Conservation (phyloP, 2,113 vertebrate genomes). For the Dicaeum eximium region DNA sequence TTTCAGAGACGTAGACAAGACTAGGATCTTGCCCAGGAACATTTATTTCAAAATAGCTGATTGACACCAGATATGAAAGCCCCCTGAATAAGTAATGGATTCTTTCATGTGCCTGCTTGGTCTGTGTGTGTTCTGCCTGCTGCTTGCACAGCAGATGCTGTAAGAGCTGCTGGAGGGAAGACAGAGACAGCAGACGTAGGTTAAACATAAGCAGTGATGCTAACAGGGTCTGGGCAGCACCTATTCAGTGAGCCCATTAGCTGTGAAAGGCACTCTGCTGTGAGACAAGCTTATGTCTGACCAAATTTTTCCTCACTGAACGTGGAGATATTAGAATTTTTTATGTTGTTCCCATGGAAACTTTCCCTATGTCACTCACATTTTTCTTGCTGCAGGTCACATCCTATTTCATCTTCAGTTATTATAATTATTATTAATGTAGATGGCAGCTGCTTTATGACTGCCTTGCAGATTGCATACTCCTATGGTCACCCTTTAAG, state of each 20-base stretch:
- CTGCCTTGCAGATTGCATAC: background rate
- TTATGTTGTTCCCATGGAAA: constrained; percentile 30
- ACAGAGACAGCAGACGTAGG: background rate
- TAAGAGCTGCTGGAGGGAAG: background rate
- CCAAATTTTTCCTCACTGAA: background rate
- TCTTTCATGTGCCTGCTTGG: background rate
- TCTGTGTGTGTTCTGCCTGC: background rate
- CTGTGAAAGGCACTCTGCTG: background rate
- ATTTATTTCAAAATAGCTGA: background rate
- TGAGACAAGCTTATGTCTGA: background rate
- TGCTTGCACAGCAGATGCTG: background rate
- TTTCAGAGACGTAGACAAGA: background rate
- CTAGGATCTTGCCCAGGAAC: background rate
- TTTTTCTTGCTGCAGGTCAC: constrained; percentile 15
- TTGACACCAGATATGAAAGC: background rate
- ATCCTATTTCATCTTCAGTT: background rate
- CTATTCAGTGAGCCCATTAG: background rate
- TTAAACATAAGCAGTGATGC: background rate
- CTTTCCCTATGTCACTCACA: background rate
- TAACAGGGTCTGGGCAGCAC: background rate
- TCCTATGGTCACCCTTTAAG: background rate
- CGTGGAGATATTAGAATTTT: background rate
- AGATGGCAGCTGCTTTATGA: background rate
- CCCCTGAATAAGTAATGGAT: background rate
- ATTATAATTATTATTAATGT: background rate